A percentile compares a stretch with the other conserved stretches of the same genome.
Conservation (phyloP, 2,113 vertebrate genomes). For the Suricata suricatta region DNA sequence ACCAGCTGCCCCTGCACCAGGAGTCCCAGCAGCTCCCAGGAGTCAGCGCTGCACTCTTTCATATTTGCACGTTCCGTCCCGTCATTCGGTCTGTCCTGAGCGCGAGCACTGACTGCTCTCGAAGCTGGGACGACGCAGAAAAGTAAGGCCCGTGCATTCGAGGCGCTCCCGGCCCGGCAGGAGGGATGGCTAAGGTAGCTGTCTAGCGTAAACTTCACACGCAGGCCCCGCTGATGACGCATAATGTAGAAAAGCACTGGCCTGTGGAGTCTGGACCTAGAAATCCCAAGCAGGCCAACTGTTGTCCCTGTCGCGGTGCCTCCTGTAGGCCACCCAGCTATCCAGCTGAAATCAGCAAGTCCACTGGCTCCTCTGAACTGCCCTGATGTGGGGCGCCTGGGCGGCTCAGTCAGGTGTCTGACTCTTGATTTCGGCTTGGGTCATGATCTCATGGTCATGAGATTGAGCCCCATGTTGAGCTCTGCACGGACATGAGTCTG, state of each 20-base stretch:
- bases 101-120: not conserved
- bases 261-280: not conserved
- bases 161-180: not conserved
- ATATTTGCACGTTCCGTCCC: not conserved
- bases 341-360: not conserved
- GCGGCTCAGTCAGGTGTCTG: no score
- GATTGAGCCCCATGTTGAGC: no score
- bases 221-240: not conserved
- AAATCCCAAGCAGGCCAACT: not conserved
- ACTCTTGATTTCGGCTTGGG: no score
- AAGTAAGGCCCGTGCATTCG: not conserved
- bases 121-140: not conserved
- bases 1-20: not conserved
- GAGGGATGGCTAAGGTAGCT: no score
- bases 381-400: not conserved
- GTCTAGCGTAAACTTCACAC: not conserved
- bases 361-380: not conserved
- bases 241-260: not conserved
- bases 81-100: not conserved
- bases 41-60: accelerated
- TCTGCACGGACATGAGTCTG: no score
- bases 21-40: not conserved
- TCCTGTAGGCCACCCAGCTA: not conserved
- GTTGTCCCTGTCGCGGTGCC: not conserved
- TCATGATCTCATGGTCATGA: no score